Percentiles rank a stretch among this genome's conserved stretches.
Evolutionary conservation across 2,113 vertebrate species (phyloP).

Genomic region (Lichenostomus cassidix): DNA sequence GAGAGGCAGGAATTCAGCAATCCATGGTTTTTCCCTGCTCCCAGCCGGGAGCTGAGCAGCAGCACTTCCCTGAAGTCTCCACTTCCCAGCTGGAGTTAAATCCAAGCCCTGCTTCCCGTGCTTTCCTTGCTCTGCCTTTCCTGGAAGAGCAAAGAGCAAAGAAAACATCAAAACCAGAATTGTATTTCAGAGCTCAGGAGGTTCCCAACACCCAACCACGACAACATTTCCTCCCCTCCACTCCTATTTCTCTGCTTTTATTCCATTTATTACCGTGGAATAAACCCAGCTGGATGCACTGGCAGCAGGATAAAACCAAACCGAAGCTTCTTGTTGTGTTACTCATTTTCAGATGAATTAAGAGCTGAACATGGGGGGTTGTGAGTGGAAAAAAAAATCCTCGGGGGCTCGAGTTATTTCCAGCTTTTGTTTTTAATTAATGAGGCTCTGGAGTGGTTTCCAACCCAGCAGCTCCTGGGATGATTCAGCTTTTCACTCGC

Average conservation of each 20-base stretch:
- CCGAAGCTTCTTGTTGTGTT: not conserved
- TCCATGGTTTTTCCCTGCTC: not conserved
- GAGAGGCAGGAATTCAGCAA: not conserved
- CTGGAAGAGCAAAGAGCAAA: too few relatives aligned
- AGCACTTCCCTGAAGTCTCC: not conserved
- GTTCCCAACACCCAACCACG: not conserved
- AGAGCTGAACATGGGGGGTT: accelerated
- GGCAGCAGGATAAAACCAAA: not conserved
- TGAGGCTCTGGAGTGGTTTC: not conserved
- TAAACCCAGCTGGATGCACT: not conserved
- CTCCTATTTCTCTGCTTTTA: not conserved
- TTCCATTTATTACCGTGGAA: not conserved
- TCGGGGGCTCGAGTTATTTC: not conserved
- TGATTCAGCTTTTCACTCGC: not conserved
- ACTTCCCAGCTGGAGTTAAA: not conserved
- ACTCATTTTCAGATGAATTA: not conserved
- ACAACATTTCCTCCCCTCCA: not conserved
- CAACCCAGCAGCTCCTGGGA: not conserved
- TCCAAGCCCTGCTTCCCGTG: not conserved
- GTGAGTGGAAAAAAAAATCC: not conserved
- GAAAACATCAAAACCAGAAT: not conserved
- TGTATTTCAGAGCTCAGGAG: not conserved
- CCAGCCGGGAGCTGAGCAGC: not conserved
- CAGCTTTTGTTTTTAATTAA: not conserved
- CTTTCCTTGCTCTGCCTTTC: not conserved